These are phyloP conservation scores for Patella ulyssiponensis DNA, from an alignment of 2,888 invertebrate genomes.

Conservation along the genomic window DNA sequence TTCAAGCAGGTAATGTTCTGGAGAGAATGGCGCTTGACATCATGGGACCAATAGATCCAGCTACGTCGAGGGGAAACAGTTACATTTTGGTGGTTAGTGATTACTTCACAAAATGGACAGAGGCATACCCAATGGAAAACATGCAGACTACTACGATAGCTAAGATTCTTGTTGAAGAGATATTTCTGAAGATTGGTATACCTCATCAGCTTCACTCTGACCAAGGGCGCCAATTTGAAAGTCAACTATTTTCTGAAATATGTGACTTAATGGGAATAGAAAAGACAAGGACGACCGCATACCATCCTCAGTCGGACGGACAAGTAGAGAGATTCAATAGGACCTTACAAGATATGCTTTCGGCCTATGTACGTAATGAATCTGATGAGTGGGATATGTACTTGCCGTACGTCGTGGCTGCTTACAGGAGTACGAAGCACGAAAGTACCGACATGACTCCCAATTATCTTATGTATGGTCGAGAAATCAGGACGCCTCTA, in stretches of 20 bases:
- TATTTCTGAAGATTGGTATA: slow-evolving; percentile 31
- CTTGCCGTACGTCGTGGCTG: slow-evolving; percentile 32
- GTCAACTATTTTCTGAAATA: slow-evolving; percentile 33
- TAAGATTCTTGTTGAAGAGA: slow-evolving; percentile 24
- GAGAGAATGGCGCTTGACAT: slow-evolving; percentile 33
- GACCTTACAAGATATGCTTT: slow-evolving; percentile 26
- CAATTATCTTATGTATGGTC: slow-evolving; percentile 27
- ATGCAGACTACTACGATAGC: slow-evolving; percentile 24
- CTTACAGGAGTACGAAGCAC: slow-evolving; percentile 31
- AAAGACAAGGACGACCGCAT: slow-evolving; percentile 28
- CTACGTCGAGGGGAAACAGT: slow-evolving; percentile 25
- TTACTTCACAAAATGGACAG: slow-evolving; percentile 3
- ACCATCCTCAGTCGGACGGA: slow-evolving; percentile 23
- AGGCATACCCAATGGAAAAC: not conserved
- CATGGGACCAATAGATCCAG: slow-evolving; percentile 24
- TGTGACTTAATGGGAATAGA: slow-evolving; percentile 28
- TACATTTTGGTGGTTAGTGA: not conserved
- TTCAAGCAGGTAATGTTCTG: slow-evolving; percentile 30
- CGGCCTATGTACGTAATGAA: slow-evolving; percentile 31
- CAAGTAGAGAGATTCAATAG: slow-evolving; percentile 30
- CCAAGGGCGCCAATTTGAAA: slow-evolving; percentile 36
- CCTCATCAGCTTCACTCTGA: slow-evolving; percentile 33
- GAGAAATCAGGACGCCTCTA: slow-evolving; percentile 21
- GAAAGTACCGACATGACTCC: slow-evolving; percentile 30
- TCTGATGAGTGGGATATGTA: slow-evolving; percentile 33